These are phyloP conservation scores for Tokudaia tokunoshimensis DNA, from an alignment of 2,797 vertebrate genomes.

Conservation along the genomic window DNA sequence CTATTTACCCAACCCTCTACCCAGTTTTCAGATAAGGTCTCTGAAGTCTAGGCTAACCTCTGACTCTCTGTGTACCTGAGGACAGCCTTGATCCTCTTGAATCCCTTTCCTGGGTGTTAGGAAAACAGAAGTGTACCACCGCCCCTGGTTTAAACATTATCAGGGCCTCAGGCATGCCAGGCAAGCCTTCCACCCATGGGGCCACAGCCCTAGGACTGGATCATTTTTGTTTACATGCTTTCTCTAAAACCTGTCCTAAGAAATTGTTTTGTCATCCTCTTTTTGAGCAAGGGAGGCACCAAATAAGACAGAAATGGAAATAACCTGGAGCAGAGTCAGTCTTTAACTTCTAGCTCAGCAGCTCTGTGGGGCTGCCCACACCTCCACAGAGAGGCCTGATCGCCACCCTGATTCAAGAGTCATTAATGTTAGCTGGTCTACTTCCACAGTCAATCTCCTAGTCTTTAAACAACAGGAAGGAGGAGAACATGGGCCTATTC, in stretches of 20 bases:
- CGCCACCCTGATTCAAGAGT: neutral
- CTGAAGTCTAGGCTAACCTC: neutral
- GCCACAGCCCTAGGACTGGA: neutral
- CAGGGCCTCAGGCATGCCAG: neutral
- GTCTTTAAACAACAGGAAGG: neutral
- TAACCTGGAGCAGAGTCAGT: neutral
- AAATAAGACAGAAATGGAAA: neutral
- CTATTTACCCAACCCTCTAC: neutral
- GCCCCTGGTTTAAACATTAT: neutral
- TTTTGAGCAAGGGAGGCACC: neutral
- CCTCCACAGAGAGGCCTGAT: neutral
- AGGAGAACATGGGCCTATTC: neutral
- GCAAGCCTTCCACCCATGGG: neutral
- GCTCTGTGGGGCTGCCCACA: neutral
- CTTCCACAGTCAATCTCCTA: neutral
- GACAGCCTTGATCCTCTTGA: neutral
- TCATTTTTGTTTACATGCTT: neutral
- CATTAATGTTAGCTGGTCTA: neutral
- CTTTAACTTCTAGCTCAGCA: neutral
- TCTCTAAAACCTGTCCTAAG: neutral
- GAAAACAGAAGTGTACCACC: neutral
- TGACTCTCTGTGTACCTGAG: neutral
- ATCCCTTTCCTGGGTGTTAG: neutral
- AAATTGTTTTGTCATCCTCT: conserved; percentile 14
- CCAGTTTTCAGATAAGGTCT: neutral